Base-by-base conservation (phyloP, 2,113 vertebrate genomes). In the Microcebus ravelobensis region DNA sequence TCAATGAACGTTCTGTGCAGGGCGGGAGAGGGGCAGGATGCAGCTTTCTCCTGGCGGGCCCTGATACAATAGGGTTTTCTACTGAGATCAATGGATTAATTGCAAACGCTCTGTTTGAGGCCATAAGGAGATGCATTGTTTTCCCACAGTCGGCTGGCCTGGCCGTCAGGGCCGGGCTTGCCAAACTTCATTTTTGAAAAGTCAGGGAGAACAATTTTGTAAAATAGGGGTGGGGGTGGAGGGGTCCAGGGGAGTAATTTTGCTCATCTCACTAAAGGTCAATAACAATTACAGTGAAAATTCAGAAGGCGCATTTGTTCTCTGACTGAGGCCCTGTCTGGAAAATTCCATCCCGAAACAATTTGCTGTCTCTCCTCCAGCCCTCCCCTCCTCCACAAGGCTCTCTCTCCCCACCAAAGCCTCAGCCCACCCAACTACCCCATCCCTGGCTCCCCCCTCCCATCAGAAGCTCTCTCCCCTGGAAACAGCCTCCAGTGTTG, bases 61-160 rank as follows among this genome's bases (percentile, higher is more conserved):
- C 97, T 98, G 98, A 98, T 98, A 98, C 98, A 98, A 98, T 98
- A 98, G 98, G 94, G 98, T 98, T 98, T 98, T 98, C 98, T 98
- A 98, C 98, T 97, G 97, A 98, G 98, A 99, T 99, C 98, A 98
- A 98, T 99, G 98, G 98, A 98, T 98, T 96, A 98, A 92, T 97
- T 97, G 98, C 98, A 73, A 98, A 97, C 6, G 82, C 93, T 98
- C 95, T 80, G 31, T 97, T 98, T 80, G 1, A 67, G 95, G 96
- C 98, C 98, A 98, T 98, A 94, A 98, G 98, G 97, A 97, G 95
- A 97, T 82, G 97, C 97, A 98, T 98, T 98, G 98, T 98, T 98
- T 98, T 98, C 97, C 97, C 82, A 87, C 81, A 96, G 95, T 91
- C 50, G 52, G 97, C 59, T 4, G 76, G 71, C 97, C 97, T 4